These are phyloP conservation scores for Nebria salina DNA, from an alignment of 2,888 invertebrate genomes.

Conservation along the genomic window DNA sequence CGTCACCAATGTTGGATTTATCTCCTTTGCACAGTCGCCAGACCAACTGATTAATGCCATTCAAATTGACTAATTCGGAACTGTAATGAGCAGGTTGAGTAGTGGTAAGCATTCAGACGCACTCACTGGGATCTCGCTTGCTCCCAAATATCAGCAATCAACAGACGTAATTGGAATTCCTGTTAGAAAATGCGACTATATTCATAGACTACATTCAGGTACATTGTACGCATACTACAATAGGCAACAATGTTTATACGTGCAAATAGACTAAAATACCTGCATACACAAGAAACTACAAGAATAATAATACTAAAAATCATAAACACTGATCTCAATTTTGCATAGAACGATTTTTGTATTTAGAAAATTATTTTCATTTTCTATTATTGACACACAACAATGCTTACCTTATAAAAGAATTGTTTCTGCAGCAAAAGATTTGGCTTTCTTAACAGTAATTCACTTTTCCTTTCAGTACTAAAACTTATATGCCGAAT, in stretches of 20 bases:
- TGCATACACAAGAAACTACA: neutral
- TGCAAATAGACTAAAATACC: neutral
- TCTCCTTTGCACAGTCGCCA: slow-evolving; percentile 38
- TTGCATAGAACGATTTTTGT: too few species aligned
- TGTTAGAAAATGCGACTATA: slow-evolving; percentile 12
- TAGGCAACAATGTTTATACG: neutral
- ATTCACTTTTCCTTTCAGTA: too few species aligned
- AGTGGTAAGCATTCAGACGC: slow-evolving; percentile 20
- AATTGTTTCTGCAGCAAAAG: too few species aligned
- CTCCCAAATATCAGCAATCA: slow-evolving; percentile 12
- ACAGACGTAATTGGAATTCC: slow-evolving; percentile 32
- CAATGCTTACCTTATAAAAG: too few species aligned
- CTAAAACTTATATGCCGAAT: too few species aligned
- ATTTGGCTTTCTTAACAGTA: too few species aligned
- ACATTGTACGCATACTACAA: neutral
- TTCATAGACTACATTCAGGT: neutral
- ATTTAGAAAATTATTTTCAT: too few species aligned
- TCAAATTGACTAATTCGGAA: slow-evolving; percentile 41
- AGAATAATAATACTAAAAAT: neutral
- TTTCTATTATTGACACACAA: too few species aligned
- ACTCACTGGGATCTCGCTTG: slow-evolving; percentile 9
- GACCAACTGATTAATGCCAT: slow-evolving; percentile 42
- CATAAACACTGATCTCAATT: too few species aligned
- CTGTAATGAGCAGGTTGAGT: slow-evolving; percentile 32
- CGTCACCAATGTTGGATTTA: slow-evolving; percentile 36